Evolutionary conservation across 1,140 invertebrate genomes (phyloP).

Genomic region (Lamellibrachia luymesi): DNA sequence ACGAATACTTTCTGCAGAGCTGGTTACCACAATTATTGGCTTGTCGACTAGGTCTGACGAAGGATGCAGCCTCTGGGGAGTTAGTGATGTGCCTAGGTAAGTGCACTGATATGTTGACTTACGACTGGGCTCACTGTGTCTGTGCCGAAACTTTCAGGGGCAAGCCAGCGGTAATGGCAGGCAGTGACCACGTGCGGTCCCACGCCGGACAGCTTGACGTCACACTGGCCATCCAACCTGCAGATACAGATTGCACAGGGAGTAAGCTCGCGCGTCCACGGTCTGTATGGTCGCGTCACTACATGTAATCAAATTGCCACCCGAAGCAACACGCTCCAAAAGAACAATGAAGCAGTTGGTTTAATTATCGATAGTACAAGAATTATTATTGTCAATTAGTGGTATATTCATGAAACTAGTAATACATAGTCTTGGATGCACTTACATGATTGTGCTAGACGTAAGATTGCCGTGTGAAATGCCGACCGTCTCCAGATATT

Average conservation of each 20-base stretch:
- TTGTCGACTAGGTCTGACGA: too few relatives aligned
- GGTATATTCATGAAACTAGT: not conserved
- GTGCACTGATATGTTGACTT: not conserved
- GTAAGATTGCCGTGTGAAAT: conserved; percentile 5
- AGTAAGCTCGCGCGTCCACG: not conserved
- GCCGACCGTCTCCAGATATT: not conserved
- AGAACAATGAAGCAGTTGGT: not conserved
- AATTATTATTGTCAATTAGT: too few relatives aligned
- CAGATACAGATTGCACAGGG: not conserved
- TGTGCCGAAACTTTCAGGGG: conserved; percentile 10
- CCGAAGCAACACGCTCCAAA: not conserved
- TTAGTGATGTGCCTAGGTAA: not conserved
- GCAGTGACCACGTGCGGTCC: conserved; percentile 2
- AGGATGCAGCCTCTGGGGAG: too few relatives aligned
- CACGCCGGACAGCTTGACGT: not conserved
- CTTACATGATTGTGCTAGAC: conserved; percentile 6
- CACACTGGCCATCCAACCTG: conserved; percentile 10
- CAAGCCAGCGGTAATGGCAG: not conserved
- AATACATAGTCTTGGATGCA: not conserved
- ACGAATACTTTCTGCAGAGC: too few relatives aligned
- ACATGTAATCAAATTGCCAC: not conserved
- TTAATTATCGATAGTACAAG: not conserved
- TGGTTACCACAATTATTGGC: too few relatives aligned
- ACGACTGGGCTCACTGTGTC: not conserved
- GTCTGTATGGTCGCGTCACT: not conserved